Conservation (phyloP, 2,797 vertebrate species). For the Anguilla obscura region DNA sequence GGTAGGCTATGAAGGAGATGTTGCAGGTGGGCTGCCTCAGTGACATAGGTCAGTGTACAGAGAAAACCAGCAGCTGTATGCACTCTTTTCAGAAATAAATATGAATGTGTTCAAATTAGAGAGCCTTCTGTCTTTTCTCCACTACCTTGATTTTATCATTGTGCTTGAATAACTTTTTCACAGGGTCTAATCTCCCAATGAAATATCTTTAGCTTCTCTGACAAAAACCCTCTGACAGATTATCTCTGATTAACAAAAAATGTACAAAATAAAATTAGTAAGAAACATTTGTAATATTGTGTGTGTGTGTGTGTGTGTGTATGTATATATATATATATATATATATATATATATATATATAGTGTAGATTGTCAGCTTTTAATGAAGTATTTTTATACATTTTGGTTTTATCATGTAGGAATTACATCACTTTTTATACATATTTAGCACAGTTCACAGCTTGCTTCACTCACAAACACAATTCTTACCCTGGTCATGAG, state of each 20-base stretch:
- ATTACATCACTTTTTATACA: too few relatives aligned
- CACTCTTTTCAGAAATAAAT: conserved; percentile 74
- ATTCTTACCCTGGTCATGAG: not conserved
- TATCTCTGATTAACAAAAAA: not conserved
- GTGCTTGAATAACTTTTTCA: not conserved
- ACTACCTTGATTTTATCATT: not conserved
- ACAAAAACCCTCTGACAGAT: not conserved
- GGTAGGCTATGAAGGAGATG: conserved; percentile 63
- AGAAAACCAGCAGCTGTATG: conserved; percentile 70
- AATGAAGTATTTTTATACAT: too few relatives aligned
- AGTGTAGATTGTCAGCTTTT: too few relatives aligned
- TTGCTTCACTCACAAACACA: not conserved
- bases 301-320: too few relatives aligned
- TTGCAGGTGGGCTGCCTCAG: conserved; percentile 51
- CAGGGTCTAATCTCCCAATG: not conserved
- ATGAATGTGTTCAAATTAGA: conserved; percentile 64
- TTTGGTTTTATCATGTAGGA: too few relatives aligned
- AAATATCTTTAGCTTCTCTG: not conserved
- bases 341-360: too few relatives aligned
- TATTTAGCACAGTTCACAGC: too few relatives aligned
- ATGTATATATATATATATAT: too few relatives aligned
- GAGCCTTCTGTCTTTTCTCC: conserved; percentile 33
- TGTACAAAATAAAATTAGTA: not conserved
- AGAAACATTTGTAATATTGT: too few relatives aligned
- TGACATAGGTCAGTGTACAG: conserved; percentile 62